Percentiles rank a stretch among this genome's conserved stretches.
phyloP scores from a whole-genome alignment of 2,888 invertebrate species.

The Ectropis crepuscularia region DNA sequence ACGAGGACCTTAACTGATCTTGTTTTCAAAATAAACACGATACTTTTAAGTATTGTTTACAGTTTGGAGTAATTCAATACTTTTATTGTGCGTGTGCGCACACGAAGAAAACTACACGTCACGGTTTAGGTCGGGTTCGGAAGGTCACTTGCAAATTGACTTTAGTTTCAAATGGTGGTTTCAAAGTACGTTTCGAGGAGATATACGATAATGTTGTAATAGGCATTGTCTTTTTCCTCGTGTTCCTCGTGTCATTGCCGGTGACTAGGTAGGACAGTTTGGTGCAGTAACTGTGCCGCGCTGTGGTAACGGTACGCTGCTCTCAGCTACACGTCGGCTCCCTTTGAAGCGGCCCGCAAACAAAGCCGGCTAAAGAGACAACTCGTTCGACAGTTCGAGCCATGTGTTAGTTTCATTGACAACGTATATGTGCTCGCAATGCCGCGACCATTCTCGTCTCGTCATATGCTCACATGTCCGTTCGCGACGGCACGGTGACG shows the following conservation, averaged over 20 bases:
- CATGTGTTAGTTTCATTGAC: conserved; percentile 42
- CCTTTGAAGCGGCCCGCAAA: conserved; percentile 6
- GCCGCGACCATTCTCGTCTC: conserved; percentile 31
- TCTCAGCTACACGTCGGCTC: not conserved
- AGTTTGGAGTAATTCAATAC: not conserved
- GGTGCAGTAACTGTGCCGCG: too few relatives aligned
- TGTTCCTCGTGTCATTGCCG: too few relatives aligned
- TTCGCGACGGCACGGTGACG: conserved; percentile 25
- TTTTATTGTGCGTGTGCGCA: too few relatives aligned
- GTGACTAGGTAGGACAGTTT: too few relatives aligned
- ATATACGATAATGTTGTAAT: too few relatives aligned
- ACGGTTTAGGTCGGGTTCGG: too few relatives aligned
- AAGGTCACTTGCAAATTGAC: too few relatives aligned
- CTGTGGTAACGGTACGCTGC: not conserved
- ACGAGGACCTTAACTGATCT: conserved; percentile 22
- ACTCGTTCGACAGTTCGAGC: conserved; percentile 16
- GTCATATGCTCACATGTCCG: conserved; percentile 36
- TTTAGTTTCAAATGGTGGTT: too few relatives aligned
- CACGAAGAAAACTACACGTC: too few relatives aligned
- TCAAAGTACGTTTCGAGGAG: too few relatives aligned
- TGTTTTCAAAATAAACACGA: conserved; percentile 11
- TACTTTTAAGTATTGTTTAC: not conserved
- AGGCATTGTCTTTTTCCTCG: too few relatives aligned
- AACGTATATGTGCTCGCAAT: conserved; percentile 31
- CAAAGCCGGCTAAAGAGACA: conserved; percentile 12